These are phyloP conservation scores for Himalopsyche japonica DNA, from an alignment of 2,888 invertebrate species.

Conservation along the genomic window DNA sequence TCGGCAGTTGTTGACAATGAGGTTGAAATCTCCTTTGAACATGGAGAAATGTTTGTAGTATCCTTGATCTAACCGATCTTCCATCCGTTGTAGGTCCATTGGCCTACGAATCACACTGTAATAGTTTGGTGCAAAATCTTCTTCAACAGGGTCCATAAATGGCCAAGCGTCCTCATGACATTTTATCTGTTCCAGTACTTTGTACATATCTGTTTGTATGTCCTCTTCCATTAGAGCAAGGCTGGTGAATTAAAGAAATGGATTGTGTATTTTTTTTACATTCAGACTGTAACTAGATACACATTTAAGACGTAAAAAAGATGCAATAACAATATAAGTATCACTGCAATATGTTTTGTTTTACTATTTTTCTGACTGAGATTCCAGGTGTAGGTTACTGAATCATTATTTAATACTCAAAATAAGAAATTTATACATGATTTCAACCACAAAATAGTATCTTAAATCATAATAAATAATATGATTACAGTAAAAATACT, in stretches of 20 bases:
- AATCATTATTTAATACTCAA: too few relatives aligned
- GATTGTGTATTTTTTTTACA: too few relatives aligned
- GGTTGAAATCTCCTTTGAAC: conserved; percentile 85
- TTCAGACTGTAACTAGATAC: too few relatives aligned
- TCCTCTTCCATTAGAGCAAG: conserved; percentile 83
- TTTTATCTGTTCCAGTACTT: conserved; percentile 84
- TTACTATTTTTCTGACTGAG: too few relatives aligned
- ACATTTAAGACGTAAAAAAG: too few relatives aligned
- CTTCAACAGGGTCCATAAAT: conserved; percentile 90
- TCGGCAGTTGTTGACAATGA: conserved; percentile 91
- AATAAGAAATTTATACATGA: too few relatives aligned
- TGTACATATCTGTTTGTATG: conserved; percentile 87
- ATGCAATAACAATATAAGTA: too few relatives aligned
- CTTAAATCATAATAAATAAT: not conserved
- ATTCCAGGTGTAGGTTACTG: too few relatives aligned
- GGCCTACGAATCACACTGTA: conserved; percentile 76
- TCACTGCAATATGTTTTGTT: too few relatives aligned
- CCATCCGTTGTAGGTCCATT: conserved; percentile 88
- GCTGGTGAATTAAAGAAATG: conserved; percentile 52
- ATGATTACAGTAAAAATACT: too few relatives aligned
- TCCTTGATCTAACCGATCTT: conserved; percentile 80
- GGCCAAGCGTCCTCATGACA: conserved; percentile 94
- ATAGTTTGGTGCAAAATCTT: conserved; percentile 88
- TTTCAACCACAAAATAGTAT: not conserved
- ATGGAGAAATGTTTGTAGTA: conserved; percentile 78